These are phyloP conservation scores for Epinephelus coioides DNA, from an alignment of 2,797 vertebrate species.

Conservation along the genomic window DNA sequence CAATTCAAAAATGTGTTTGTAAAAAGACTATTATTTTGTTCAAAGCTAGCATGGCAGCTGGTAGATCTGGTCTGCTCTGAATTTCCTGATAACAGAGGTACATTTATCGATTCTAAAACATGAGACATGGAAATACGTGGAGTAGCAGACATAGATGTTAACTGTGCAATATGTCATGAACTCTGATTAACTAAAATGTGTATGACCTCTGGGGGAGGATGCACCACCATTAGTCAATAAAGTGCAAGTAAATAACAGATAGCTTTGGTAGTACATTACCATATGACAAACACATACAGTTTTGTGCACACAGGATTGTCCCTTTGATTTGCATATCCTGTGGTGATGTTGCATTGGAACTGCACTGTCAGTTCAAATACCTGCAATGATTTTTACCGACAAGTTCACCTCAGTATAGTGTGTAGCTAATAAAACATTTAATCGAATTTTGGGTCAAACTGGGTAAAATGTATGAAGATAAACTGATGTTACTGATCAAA, in stretches of 20 bases:
- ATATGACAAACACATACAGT: neutral
- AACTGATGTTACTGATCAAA: neutral
- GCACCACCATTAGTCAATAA: neutral
- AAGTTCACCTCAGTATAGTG: neutral
- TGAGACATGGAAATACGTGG: neutral
- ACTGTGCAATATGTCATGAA: neutral
- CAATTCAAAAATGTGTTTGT: neutral
- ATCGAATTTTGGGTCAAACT: neutral
- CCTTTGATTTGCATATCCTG: slow-evolving; percentile 4
- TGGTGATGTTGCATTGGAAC: neutral
- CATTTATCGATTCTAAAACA: slow-evolving; percentile 13
- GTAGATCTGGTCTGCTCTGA: neutral
- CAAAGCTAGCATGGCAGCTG: neutral
- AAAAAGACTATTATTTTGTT: neutral
- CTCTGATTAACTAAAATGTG: slow-evolving; percentile 2
- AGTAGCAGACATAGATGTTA: slow-evolving; percentile 5
- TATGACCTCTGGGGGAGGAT: neutral
- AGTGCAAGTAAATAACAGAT: neutral
- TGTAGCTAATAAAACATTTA: neutral
- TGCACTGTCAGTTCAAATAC: neutral
- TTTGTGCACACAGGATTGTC: neutral
- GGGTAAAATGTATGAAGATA: neutral
- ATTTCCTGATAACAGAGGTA: slow-evolving; percentile 2
- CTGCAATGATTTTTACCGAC: neutral
- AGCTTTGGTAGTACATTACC: neutral